Evolutionary conservation across 2,888 invertebrate species (phyloP).

Genomic region (Ophion slaviceki): DNA sequence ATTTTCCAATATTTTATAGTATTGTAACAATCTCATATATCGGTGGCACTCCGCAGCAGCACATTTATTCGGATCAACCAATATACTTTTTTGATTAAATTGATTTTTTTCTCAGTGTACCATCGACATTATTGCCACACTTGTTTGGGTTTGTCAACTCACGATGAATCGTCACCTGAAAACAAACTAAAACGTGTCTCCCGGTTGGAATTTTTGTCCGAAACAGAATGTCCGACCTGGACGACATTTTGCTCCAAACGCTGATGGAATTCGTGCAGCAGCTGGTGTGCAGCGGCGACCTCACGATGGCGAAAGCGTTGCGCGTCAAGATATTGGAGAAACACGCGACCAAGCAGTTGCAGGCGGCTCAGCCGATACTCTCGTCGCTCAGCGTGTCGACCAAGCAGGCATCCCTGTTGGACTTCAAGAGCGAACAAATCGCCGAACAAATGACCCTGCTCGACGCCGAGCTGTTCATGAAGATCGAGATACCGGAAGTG

Average conservation of each 20-base stretch:
- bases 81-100: too few species aligned
- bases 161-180: background rate
- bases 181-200: background rate
- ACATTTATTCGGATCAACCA: too few species aligned
- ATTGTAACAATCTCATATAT: too few species aligned
- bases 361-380: constrained; percentile 82
- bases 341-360: constrained; percentile 86
- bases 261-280: constrained; percentile 97
- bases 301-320: constrained; percentile 95
- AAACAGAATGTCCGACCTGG: constrained; percentile 92
- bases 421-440: constrained; percentile 97
- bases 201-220: background rate
- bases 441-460: constrained; percentile 99
- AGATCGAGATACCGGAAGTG: constrained; percentile 98
- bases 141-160: background rate
- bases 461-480: constrained; percentile 97
- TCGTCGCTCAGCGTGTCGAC: constrained; percentile 85
- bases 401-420: constrained; percentile 89
- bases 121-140: background rate
- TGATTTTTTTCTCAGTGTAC: too few species aligned
- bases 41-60: too few species aligned
- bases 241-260: constrained; percentile 90
- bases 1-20: too few species aligned
- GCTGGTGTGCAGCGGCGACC: constrained; percentile 95
- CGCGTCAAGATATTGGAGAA: constrained; percentile 96